Base-by-base conservation (phyloP, 2,888 invertebrate genomes). In the Choristoneura rosaceana region DNA sequence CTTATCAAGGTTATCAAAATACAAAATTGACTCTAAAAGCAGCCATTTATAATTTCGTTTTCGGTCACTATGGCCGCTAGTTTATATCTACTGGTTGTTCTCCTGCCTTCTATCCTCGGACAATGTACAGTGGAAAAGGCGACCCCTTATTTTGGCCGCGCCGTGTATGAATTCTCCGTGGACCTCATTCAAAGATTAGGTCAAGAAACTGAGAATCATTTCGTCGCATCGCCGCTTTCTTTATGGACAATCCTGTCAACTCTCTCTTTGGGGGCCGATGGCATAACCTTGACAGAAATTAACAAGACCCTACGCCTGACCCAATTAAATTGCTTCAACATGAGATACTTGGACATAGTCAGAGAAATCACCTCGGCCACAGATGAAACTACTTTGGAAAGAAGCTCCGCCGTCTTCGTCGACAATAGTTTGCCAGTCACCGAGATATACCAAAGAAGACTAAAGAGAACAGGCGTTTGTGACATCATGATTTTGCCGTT, bases 181-280 rank as follows among this genome's bases (percentile, higher is more conserved):
- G 77, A 75, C 76, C 76, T 84, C 76, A 63, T 78, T 15, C 70
- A 47, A 64, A 78, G 80, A 78, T 78, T 82, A 9, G 84, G 82
- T 68, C 80, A 83, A 50, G 90, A 92, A 15, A 88, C 87, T 0
- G 92, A 92, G 0, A 85, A 87, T 33, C 93, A 93, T 65, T 93
- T 92, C 76, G 81, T 92, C 0, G 76, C 87, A 0, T 92, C 92
- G 0, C 86, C 90, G 0, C 75, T 92, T 0, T 92, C 92, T 0
- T 82, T 88, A 25, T 92, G 93, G 93, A 82, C 86, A 0, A 76
- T 94, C 4, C 76, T 94, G 2, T 79, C 92, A 0, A 79, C 85
- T 0, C 71, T 89, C 0, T 88, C 91, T 0, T 79, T 90, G 1
- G 93, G 91, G 0, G 92, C 93, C 0, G 75, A 81, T 0, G 88